phyloP scores from a whole-genome alignment of 1,140 invertebrate species.

The Holcopasites calliopsidis region DNA sequence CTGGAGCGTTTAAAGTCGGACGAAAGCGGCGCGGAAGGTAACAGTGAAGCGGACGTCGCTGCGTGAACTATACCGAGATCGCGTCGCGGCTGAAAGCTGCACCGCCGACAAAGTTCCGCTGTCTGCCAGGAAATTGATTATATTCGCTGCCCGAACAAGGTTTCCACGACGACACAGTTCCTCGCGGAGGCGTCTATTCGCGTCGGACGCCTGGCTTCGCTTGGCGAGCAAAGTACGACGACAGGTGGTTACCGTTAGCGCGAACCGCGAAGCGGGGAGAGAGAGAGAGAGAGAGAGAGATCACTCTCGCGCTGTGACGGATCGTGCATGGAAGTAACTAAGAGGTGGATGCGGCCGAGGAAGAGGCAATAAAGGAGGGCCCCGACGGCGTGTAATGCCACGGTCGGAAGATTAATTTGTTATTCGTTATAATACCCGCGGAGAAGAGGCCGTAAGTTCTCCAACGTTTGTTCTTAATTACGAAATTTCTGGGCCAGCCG shows the following conservation, averaged over 20 bases:
- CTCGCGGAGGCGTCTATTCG: slow-evolving; percentile 1
- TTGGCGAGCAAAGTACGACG: slow-evolving; percentile 20
- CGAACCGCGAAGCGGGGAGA: background rate
- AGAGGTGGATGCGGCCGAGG: slow-evolving; percentile 1
- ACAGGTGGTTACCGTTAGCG: slow-evolving; percentile 46
- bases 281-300: background rate
- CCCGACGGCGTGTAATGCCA: slow-evolving; percentile 11
- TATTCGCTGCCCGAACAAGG: slow-evolving; percentile 11
- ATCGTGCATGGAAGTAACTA: slow-evolving; percentile 20
- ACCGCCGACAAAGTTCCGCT: background rate
- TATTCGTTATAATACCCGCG: slow-evolving; percentile 7
- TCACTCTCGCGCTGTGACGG: slow-evolving; percentile 45
- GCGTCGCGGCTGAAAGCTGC: background rate
- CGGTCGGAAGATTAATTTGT: slow-evolving; percentile 28
- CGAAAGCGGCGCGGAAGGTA: background rate
- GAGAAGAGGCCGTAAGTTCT: background rate
- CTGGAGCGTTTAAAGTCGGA: background rate
- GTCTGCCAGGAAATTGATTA: slow-evolving; percentile 13
- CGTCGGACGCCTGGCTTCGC: slow-evolving; percentile 11
- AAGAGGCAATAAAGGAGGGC: slow-evolving; percentile 20
- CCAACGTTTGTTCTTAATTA: background rate
- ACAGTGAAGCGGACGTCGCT: background rate
- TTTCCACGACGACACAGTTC: slow-evolving; percentile 26
- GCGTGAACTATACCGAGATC: no score
- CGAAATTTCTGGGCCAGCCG: background rate